Base-by-base conservation (phyloP, 2,113 vertebrate genomes). In the Dasyprocta punctata region DNA sequence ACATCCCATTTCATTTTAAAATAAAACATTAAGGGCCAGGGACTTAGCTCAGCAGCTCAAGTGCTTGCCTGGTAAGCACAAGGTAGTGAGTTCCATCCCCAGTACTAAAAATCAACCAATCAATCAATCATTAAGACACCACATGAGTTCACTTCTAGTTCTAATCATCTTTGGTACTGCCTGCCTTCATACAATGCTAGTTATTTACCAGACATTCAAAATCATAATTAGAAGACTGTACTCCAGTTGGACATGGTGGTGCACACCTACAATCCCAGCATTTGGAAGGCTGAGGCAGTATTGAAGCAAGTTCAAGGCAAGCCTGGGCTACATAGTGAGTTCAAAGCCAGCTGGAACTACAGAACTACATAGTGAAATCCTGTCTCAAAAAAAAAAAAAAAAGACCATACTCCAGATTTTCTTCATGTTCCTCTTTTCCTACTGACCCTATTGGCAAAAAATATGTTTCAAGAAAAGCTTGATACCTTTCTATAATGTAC, bases 1-100 rank as follows among this genome's bases (percentile, higher is more conserved):
- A 7, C 28, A 90, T 83, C 52, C 22, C 49, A 81, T 92, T 86
- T 58, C 56, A 75, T 60, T 93, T 82, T 71, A 47, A 96, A 69
- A 44, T 63, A 91, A 87, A 86, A 58, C 11, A 86, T 63, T 81
- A 61, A 86, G 22, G 13, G 52, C 13, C 14, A 14, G 52, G 52
- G 14, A 54, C 16, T 54, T 54, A 54, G 52, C 52, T 54, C 52
- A 54, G 52, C 13, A 54, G 52, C 52, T 54, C 52, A 54, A 54
- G 52, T 54, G 14, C 52, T 54, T 54, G 52, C 52, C 52, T 54
- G 52, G 52, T 54, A 54, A 54, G 14, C 52, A 16, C 52, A 16
- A 54, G 52, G 52, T 54, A 3, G 52, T 54, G 52, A 54, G 14
- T 54, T 54, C 14, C 2, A 54, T 54, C 52, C 52, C 52, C 13